Evolutionary conservation across 1,140 invertebrate genomes (phyloP).

Genomic region (Paralvinella palmiformis): DNA sequence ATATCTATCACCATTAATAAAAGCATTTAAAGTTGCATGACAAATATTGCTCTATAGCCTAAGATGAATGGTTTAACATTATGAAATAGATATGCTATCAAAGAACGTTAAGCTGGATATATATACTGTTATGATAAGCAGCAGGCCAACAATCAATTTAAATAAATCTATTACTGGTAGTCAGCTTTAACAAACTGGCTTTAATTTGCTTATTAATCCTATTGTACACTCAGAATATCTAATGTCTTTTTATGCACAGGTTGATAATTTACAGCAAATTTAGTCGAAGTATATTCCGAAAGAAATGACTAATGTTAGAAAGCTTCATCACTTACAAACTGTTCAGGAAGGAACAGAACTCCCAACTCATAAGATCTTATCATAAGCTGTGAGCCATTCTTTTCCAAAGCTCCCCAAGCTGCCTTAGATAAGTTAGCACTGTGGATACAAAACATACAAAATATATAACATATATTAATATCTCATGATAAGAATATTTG

Average conservation of each 20-base stretch:
- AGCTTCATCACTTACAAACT: slow-evolving; percentile 58
- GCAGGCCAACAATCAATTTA: no score
- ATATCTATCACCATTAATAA: background rate
- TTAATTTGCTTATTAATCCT: no score
- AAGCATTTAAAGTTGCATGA: background rate
- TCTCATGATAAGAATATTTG: background rate
- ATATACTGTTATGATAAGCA: no score
- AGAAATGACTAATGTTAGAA: slow-evolving; percentile 8
- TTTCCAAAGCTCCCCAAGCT: slow-evolving; percentile 79
- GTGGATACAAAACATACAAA: slow-evolving; percentile 21
- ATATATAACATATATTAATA: slow-evolving; percentile 13
- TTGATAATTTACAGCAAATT: background rate
- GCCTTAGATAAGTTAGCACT: slow-evolving; percentile 93
- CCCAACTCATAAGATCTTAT: slow-evolving; percentile 88
- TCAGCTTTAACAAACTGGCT: no score
- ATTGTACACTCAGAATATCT: background rate
- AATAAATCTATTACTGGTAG: no score
- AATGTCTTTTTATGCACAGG: background rate
- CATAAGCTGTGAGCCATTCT: slow-evolving; percentile 60
- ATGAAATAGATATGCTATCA: no score
- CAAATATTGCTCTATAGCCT: no score
- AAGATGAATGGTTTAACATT: no score
- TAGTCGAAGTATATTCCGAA: background rate
- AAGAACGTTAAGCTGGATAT: no score
- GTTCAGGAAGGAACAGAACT: slow-evolving; percentile 78